A percentile compares a stretch with the other conserved stretches of the same genome.
These are phyloP conservation scores for Botrylloides violaceus DNA, from an alignment of 23 tunicate species.

Conservation along the genomic window DNA sequence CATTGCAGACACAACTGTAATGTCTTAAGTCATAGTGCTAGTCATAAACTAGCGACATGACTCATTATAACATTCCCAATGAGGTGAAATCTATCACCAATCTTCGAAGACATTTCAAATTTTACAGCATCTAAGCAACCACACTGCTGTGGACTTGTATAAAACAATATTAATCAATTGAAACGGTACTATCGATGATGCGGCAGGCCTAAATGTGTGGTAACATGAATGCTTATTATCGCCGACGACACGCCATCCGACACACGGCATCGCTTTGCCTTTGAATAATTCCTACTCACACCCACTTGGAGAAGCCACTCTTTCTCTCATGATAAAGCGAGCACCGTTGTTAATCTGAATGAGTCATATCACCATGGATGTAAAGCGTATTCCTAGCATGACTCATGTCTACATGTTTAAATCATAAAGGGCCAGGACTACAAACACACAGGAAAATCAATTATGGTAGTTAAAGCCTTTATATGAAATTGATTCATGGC, in stretches of 20 bases:
- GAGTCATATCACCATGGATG: conserved; percentile 1
- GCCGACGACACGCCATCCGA: not conserved
- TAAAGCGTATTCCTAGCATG: not conserved
- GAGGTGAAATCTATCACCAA: not conserved
- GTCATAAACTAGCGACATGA: not conserved
- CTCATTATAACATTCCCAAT: not conserved
- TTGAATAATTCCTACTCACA: not conserved
- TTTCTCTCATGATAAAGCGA: not conserved
- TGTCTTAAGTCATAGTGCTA: not conserved
- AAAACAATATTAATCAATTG: too few species aligned
- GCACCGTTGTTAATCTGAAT: not conserved
- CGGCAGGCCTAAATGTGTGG: too few species aligned
- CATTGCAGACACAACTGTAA: not conserved
- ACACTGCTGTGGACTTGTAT: not conserved
- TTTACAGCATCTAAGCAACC: not conserved
- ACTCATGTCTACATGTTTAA: not conserved
- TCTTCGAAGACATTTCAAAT: not conserved
- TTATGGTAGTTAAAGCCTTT: not conserved
- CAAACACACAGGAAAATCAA: not conserved
- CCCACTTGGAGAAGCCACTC: not conserved
- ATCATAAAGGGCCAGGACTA: not conserved
- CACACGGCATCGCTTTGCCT: too few species aligned
- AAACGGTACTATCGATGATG: too few species aligned
- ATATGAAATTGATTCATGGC: not conserved
- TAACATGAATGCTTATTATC: too few species aligned